Evolutionary conservation across 2,888 invertebrate genomes (phyloP), one percentile per base, ranked within the genome.

Genomic region (Azorinus chamasolen): DNA sequence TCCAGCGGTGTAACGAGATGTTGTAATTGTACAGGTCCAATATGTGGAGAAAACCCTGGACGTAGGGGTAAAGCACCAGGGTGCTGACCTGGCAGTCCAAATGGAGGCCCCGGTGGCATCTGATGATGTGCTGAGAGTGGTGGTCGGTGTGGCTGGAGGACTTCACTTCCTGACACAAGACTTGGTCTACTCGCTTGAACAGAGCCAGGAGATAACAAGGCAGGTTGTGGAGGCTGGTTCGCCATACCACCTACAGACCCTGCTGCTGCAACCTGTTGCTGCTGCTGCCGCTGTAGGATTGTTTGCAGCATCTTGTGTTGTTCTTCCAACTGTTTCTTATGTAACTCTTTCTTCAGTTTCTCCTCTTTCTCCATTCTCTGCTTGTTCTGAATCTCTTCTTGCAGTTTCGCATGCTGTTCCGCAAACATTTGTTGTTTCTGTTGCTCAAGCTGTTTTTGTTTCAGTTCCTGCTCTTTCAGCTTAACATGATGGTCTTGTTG

Each of bases 71-170:
- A 16, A 3, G 61, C 69, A 25, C 79, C 79, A 20, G 78, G 61
- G 22, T 71, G 79, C 51, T 77, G 76, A 1, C 73, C 71, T 37
- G 66, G 83, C n/a, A 73, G 54, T 10, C 77, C 76, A 66, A 70
- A 79, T 16, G 64, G 74, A 14, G 75, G 66, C 16, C 81, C 77
- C 20, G 66, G 71, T n/a, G 77, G 77, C 68, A 81, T 71, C 37
- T 59, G 76, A 57, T 80, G 80, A 54, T 73, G 80, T 8, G 71
- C 77, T 12, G 77, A 74, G 2, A 77, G 27, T 43, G 68, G 64
- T 27, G 74, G 74, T 18, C 77, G 59, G 12, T 55, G 69, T 8
- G 61, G 71, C 20, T 27, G 50, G 22, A 66, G 70, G 22, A 39
- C 59, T 24, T 68, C 72, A 18, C 45, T 43, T 16, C 68, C 63